Base-by-base conservation (phyloP, 2,113 vertebrate species). In the Symphodus melops region DNA sequence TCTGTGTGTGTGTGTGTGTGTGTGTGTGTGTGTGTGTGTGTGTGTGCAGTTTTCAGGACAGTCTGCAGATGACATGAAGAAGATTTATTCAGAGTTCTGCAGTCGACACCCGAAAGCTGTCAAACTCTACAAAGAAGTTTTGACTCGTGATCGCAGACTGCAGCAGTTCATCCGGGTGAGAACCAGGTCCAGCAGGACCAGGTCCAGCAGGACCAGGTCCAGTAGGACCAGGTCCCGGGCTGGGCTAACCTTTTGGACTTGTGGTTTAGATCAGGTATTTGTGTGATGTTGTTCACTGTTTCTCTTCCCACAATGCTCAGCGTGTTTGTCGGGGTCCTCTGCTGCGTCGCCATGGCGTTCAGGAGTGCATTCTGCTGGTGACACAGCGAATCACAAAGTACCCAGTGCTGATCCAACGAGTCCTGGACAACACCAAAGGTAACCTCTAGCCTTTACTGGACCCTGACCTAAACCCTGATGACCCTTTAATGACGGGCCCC, bases 311-410 rank as follows among this genome's bases (percentile, higher is more conserved):
- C 73, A 9, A 73, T 82, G 19, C 62, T 63, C 70, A 99, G 97
- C 93, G 95, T 54, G 94, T 95, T 56, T 94, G 95, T 0, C 95
- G 96, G 0, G 95, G 95, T 0, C 92, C 96, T 0, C 90, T 97
- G 75, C 93, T 98, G 1, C 96, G 96, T 41, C 94, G 97, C 1
- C 96, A 98, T 1, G 97, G 97, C 0, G 92, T 98, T 19, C 97
- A 96, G 53, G 97, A 99, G 72, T 98, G 97, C 87, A 97, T 97
- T 88, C 82, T 99, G 36, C 90, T 99, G 80, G 96, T 99, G 77
- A 99, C 97, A 0, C 97, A 99, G 83, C 91, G 97, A 13, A 96
- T 98, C 93, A 99, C 97, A 63, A 98, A 99, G 88, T 99, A 99
- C 77, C 97, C 97, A 0, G 97, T 98, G 61, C 95, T 99, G 23